phyloP scores from a whole-genome alignment of 2,797 vertebrate species.

The Adrianichthys oophorus region DNA sequence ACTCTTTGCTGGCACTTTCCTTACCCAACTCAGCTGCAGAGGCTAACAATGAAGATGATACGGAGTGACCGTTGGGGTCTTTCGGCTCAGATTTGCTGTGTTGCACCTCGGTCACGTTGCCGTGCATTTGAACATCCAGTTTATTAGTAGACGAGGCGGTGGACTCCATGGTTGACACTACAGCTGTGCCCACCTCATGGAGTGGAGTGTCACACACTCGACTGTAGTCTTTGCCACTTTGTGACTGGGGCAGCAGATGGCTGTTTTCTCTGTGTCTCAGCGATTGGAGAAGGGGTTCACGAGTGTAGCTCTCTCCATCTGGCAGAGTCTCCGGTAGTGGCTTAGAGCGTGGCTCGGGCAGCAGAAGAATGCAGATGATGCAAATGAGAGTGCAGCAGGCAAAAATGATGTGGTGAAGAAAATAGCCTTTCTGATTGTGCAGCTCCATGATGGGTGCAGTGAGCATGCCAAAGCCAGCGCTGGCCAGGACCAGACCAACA shows the following conservation, averaged over 20 bases:
- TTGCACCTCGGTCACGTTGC: constrained; percentile 39
- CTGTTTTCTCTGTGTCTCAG: constrained; percentile 88
- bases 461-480: constrained; percentile 93
- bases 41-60: constrained; percentile 20
- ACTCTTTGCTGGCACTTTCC: constrained; percentile 50
- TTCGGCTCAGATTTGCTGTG: constrained; percentile 20
- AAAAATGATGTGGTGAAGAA: constrained; percentile 96
- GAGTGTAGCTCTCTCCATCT: constrained; percentile 88
- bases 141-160: constrained; percentile 82
- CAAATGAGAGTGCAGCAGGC: constrained; percentile 98
- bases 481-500: constrained; percentile 91
- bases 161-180: constrained; percentile 83
- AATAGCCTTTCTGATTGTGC: constrained; percentile 98
- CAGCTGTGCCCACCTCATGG: constrained; percentile 72
- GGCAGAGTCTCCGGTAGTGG: constrained; percentile 90
- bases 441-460: constrained; percentile 97
- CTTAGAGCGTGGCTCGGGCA: constrained; percentile 91
- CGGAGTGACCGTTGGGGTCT: constrained; percentile 53
- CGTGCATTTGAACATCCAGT: constrained; percentile 34
- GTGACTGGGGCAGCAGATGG: constrained; percentile 82
- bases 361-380: constrained; percentile 96
- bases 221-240: constrained; percentile 90
- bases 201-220: constrained; percentile 83
- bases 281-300: constrained; percentile 87
- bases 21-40: constrained; percentile 21